A percentile compares a stretch with the other conserved stretches of the same genome.
phyloP scores from a whole-genome alignment of 2,113 vertebrate species.

The Anoura caudifer region DNA sequence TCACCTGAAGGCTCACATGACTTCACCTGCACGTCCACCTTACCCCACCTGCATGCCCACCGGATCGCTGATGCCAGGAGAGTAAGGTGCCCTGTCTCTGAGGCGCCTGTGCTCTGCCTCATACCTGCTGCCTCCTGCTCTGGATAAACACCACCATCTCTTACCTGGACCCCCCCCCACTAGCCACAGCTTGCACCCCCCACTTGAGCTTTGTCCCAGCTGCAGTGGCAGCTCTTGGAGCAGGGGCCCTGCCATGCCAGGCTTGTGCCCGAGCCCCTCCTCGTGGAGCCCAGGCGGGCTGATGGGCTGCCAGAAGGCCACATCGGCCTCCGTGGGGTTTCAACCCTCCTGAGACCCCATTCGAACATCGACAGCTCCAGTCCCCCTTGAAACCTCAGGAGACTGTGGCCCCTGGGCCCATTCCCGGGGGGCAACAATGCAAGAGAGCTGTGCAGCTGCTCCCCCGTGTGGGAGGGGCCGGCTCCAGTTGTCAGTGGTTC shows the following conservation, averaged over 20 bases:
- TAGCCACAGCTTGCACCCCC: not conserved
- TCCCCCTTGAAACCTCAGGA: not conserved
- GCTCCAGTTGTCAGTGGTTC: accelerated
- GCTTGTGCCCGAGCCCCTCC: not conserved
- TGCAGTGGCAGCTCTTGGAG: not conserved
- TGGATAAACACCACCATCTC: accelerated
- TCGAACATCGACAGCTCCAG: not conserved
- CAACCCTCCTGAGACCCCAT: not conserved
- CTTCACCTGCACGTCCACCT: not conserved
- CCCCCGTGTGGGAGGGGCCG: accelerated
- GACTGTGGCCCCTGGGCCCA: not conserved
- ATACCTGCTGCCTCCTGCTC: not conserved
- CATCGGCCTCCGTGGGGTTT: accelerated
- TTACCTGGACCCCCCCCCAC: no score
- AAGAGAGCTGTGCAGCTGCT: not conserved
- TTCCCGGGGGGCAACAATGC: not conserved
- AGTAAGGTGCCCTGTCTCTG: not conserved
- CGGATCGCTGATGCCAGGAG: not conserved
- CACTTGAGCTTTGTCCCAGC: accelerated
- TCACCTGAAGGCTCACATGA: not conserved
- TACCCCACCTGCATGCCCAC: not conserved
- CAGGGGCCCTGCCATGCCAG: accelerated
- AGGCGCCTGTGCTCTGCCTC: no score
- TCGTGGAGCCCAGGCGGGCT: not conserved
- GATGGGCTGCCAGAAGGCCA: not conserved